Evolutionary conservation across 2,113 vertebrate genomes (phyloP).

Genomic region (Cryptotis parvus): DNA sequence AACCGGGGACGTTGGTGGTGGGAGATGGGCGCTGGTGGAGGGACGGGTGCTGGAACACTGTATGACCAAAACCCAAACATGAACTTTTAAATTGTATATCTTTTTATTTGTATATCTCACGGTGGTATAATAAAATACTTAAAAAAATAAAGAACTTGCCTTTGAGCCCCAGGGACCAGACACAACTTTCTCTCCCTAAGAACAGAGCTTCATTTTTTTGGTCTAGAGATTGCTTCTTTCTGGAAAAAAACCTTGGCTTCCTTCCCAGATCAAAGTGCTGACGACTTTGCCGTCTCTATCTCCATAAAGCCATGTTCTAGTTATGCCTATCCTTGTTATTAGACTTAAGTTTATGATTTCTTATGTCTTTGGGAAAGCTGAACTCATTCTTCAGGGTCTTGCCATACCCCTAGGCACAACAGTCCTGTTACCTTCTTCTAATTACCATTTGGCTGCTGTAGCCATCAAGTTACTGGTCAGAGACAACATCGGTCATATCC

Average conservation of each 20-base stretch:
- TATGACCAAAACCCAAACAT: too few relatives aligned
- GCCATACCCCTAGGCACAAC: not conserved
- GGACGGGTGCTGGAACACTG: too few relatives aligned
- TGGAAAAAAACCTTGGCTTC: not conserved
- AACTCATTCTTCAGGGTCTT: not conserved
- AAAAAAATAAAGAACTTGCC: too few relatives aligned
- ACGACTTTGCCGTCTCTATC: not conserved
- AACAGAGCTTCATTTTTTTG: not conserved
- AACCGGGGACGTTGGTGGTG: too few relatives aligned
- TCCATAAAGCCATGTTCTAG: not conserved
- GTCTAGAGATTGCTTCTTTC: not conserved
- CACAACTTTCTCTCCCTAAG: not conserved
- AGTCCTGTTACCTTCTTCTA: not conserved
- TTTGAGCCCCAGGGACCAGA: not conserved
- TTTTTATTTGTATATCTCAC: too few relatives aligned
- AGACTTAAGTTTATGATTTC: not conserved
- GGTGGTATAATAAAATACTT: too few relatives aligned
- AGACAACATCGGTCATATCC: not conserved
- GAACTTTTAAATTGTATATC: too few relatives aligned
- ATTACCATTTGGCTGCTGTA: not conserved
- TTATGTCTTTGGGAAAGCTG: not conserved
- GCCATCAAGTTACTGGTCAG: not conserved
- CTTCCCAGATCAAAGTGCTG: not conserved
- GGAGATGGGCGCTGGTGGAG: too few relatives aligned
- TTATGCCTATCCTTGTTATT: slow-evolving; percentile 17